A percentile compares a stretch with the other conserved stretches of the same genome.
Evolutionary conservation across 2,888 invertebrate species (phyloP).

Genomic region (Hemistola chrysoprasaria): DNA sequence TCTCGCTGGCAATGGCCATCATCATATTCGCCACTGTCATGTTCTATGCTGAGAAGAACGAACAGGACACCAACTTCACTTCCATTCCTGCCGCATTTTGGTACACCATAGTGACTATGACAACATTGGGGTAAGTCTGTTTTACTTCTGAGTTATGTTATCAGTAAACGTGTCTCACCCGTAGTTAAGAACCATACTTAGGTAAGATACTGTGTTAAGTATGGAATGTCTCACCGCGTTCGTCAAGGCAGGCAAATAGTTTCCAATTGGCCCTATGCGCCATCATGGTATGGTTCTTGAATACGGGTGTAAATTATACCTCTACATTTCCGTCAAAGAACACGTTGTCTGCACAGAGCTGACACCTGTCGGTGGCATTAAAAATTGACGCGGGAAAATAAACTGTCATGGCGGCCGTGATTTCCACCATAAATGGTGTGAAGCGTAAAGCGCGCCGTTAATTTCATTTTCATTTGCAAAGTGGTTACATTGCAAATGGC

Average conservation of each 20-base stretch:
- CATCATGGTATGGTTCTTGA: no score
- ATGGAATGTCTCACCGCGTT: no score
- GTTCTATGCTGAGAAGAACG: slow-evolving; percentile 99
- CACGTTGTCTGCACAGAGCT: slow-evolving; percentile 33
- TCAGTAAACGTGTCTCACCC: slow-evolving; percentile 1
- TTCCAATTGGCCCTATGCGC: no score
- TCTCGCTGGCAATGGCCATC: slow-evolving; percentile 99
- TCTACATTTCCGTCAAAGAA: no score
- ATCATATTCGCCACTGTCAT: slow-evolving; percentile 99
- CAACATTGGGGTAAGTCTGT: slow-evolving; percentile 96
- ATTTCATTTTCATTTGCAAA: slow-evolving; percentile 39
- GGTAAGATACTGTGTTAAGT: no score
- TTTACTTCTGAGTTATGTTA: slow-evolving; percentile 21
- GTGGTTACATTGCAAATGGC: slow-evolving; percentile 25
- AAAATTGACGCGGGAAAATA: slow-evolving; percentile 67
- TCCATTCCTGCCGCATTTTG: slow-evolving; percentile 99
- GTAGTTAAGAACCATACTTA: no score
- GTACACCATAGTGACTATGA: slow-evolving; percentile 99
- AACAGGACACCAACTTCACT: slow-evolving; percentile 97
- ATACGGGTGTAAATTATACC: no score
- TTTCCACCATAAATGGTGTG: slow-evolving; percentile 56
- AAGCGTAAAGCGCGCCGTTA: slow-evolving; percentile 48
- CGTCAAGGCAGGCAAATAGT: no score
- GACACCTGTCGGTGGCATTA: slow-evolving; percentile 74
- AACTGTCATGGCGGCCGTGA: slow-evolving; percentile 62